Evolutionary conservation across 2,888 invertebrate species (phyloP).

Genomic region (Philaethria dido): DNA sequence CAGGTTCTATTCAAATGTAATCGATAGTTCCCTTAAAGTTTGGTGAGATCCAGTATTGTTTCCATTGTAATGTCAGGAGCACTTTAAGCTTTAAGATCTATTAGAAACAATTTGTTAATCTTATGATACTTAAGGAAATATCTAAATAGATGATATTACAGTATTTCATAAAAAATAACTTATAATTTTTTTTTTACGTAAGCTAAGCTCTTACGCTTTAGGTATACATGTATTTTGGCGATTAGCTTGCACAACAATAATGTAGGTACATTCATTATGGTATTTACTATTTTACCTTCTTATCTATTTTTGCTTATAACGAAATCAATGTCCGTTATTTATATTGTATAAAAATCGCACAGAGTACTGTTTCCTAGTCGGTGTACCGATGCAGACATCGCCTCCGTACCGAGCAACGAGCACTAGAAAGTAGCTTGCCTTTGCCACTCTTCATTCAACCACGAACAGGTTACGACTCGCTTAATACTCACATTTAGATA

Average conservation of each 20-base stretch:
- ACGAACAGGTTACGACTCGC: slow-evolving; percentile 77
- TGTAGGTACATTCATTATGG: too few species aligned
- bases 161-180: too few species aligned
- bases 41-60: slow-evolving; percentile 44
- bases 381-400: neutral
- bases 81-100: slow-evolving; percentile 42
- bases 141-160: neutral
- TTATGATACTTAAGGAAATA: neutral
- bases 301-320: too few species aligned
- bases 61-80: slow-evolving; percentile 44
- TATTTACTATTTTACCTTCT: too few species aligned
- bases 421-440: slow-evolving; percentile 81
- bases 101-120: slow-evolving; percentile 43
- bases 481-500: slow-evolving; percentile 55
- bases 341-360: neutral
- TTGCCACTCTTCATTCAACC: slow-evolving; percentile 77
- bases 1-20: slow-evolving; percentile 37
- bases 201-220: too few species aligned
- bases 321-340: too few species aligned
- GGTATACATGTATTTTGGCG: too few species aligned
- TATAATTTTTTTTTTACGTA: too few species aligned
- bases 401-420: slow-evolving; percentile 23
- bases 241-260: too few species aligned
- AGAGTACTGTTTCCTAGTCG: neutral
- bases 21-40: slow-evolving; percentile 45